Conservation (phyloP, 2,888 invertebrate genomes). For the Hemicrepidius hirtus region DNA sequence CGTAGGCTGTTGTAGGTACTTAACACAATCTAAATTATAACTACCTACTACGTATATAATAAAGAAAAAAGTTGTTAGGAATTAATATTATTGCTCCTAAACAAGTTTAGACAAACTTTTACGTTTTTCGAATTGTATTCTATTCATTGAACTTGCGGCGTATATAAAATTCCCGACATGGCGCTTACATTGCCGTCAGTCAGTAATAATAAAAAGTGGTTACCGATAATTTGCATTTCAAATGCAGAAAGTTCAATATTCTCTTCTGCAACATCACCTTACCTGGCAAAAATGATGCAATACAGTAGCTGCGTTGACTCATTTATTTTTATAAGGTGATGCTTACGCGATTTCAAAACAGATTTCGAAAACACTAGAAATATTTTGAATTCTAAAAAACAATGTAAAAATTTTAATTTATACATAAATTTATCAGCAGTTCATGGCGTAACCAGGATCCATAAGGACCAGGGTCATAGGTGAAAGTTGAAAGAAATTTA, state of each 20-base stretch:
- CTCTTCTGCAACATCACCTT: constrained; percentile 8
- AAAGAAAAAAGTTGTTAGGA: too few species aligned
- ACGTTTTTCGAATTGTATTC: too few species aligned
- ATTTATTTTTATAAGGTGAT: not conserved
- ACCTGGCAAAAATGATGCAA: constrained; percentile 7
- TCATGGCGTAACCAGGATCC: too few species aligned
- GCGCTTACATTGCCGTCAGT: not conserved
- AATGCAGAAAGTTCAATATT: constrained; percentile 14
- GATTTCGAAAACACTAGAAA: not conserved
- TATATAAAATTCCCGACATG: not conserved
- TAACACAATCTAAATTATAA: too few species aligned
- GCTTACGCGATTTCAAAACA: not conserved
- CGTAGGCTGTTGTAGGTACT: too few species aligned
- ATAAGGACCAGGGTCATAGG: too few species aligned
- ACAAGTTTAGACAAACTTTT: too few species aligned
- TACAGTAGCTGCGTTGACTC: not conserved
- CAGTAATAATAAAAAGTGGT: not conserved
- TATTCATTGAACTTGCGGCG: not conserved
- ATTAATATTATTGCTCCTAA: too few species aligned
- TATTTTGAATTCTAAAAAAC: not conserved
- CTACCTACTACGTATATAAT: too few species aligned
- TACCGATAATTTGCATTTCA: constrained; percentile 1
- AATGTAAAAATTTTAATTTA: too few species aligned
- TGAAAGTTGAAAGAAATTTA: too few species aligned
- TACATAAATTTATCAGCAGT: too few species aligned